These are phyloP conservation scores for Rhinoraja longicauda DNA, from an alignment of 2,797 vertebrate species.

Conservation along the genomic window DNA sequence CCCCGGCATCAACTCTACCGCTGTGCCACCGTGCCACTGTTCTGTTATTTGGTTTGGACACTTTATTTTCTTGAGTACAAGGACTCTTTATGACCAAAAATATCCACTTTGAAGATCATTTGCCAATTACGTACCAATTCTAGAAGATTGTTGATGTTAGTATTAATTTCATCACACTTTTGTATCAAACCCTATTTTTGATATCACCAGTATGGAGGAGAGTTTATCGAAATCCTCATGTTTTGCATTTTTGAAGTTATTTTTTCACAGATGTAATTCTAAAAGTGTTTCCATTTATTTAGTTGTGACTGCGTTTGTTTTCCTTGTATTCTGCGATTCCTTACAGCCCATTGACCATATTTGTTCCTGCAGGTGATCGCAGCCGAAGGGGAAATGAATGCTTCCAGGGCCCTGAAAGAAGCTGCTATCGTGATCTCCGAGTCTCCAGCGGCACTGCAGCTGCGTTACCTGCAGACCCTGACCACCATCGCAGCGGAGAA, in stretches of 20 bases:
- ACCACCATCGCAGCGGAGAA: conserved; percentile 92
- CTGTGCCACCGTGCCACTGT: no score
- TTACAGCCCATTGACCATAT: neutral
- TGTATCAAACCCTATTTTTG: no score
- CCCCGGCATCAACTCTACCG: no score
- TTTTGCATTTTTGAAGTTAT: neutral
- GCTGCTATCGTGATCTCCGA: conserved; percentile 85
- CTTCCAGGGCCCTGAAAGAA: conserved; percentile 85
- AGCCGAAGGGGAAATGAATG: conserved; percentile 93
- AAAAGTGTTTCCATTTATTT: neutral
- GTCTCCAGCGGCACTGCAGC: conserved; percentile 85
- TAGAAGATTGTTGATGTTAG: neutral
- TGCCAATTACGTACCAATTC: neutral
- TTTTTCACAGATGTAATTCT: neutral
- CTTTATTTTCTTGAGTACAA: neutral
- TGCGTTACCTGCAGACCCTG: conserved; percentile 90
- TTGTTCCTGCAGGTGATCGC: conserved; percentile 76
- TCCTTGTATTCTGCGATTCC: neutral
- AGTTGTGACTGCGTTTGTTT: neutral
- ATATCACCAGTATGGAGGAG: no score
- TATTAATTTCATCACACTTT: no score
- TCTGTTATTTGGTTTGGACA: no score
- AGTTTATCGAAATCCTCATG: neutral
- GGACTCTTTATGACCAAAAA: neutral
- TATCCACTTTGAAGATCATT: neutral